These are phyloP conservation scores for Peromyscus maniculatus DNA, from an alignment of 2,113 vertebrate species.

Conservation along the genomic window DNA sequence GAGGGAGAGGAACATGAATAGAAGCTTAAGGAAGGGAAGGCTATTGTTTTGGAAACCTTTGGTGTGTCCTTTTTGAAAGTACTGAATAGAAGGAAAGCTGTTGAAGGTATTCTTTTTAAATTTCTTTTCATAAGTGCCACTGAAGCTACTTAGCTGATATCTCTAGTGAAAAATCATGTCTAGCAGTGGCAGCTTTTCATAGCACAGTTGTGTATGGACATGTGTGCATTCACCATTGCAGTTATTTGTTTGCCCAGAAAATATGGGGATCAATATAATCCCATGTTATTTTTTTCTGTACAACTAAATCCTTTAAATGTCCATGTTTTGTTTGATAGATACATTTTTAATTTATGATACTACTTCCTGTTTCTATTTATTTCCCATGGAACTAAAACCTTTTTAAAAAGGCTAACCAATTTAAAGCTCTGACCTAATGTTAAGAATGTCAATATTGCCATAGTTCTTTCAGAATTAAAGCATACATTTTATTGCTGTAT, in stretches of 20 bases:
- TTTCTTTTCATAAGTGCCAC: slow-evolving; percentile 7
- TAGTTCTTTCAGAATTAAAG: background rate
- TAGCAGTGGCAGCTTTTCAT: background rate
- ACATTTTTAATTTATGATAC: slow-evolving; percentile 29
- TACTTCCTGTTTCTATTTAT: slow-evolving; percentile 30
- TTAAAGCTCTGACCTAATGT: background rate
- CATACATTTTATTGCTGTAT: background rate
- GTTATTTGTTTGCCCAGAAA: background rate
- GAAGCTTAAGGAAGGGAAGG: background rate
- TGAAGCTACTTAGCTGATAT: background rate
- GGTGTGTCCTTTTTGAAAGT: background rate
- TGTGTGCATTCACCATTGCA: background rate
- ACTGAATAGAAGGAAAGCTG: background rate
- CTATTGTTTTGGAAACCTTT: background rate
- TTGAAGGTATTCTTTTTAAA: slow-evolving; percentile 1
- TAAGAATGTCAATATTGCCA: slow-evolving; percentile 28
- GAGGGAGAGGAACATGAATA: background rate
- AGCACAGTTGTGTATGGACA: background rate
- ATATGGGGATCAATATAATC: background rate
- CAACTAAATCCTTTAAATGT: slow-evolving; percentile 34
- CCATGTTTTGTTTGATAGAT: slow-evolving; percentile 43
- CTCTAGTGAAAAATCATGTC: background rate
- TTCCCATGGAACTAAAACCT: slow-evolving; percentile 40
- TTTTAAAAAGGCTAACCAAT: background rate
- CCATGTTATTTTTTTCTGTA: background rate